Base-by-base conservation (phyloP, 2,888 invertebrate species). In the Buathra laborator region DNA sequence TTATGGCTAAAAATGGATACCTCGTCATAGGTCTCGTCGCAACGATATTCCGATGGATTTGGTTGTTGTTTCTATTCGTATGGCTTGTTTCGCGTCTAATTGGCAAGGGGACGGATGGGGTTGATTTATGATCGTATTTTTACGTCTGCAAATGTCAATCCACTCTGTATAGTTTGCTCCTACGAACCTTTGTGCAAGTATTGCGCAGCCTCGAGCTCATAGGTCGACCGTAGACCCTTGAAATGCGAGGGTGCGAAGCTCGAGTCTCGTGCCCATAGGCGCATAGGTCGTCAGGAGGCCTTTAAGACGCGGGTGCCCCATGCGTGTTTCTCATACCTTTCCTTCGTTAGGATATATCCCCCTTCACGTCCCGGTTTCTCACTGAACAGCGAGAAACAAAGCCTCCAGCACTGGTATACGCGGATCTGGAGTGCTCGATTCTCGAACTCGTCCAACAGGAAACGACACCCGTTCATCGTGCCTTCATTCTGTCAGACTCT, bases 381-480 rank as follows among this genome's bases (percentile, higher is more conserved):
- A 2, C 81, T 67, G 62, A 48, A 68, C 72, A 68, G 46, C 62
- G 68, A 67, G 53, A 72, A 81, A 81, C 77, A 81, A 84, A 77
- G 77, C 59, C 72, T 53, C 51, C 68, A 43, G 46, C n/a, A 3
- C 19, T 0, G 5, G 10, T 37, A 24, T 24, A 43, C 16, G 48
- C 48, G 43, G 70, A 72, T 68, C 16, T 56, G 56, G 56, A 56
- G 56, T 56, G 56, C 16, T 56, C 12, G 56, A 44, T 75, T 79
- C 74, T 68, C 70, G 19, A 51, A 75, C 71, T 76, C 84, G 71
- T 84, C 76, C 80, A 80, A 84, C 71, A 76, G 76, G 66, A 81
- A 84, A 81, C 76, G 84, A 81, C 80, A 77, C 66, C 75, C 83
- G 62, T 46, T 75, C 37, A 43, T 48, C 72, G 51, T 43, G 71